Base-by-base conservation (phyloP, 2,113 vertebrate species). In the Megaleporinus macrocephalus region DNA sequence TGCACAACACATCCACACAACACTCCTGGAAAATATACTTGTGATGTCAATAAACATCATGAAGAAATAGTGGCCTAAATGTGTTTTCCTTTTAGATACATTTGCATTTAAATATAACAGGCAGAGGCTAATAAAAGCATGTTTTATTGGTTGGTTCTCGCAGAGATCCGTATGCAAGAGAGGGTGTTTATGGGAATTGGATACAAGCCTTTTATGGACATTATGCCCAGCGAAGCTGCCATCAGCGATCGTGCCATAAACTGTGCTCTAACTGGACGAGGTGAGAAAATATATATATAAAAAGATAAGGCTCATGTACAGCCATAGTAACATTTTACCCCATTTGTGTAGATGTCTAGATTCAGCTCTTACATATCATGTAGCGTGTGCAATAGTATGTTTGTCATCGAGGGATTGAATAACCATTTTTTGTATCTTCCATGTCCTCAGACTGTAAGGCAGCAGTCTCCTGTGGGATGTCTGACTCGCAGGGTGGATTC, bases 131-230 rank as follows among this genome's bases (percentile, higher is more conserved):
- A 14, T 26, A 53, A 53, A 53, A 70, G 14, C 3, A 15, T 26
- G 14, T 69, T 69, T 57, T 15, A 18, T 27, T 44, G 77, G n/a
- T 24, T 81, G 29, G 29, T 86, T 71, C 78, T 59, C 78, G 95
- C 78, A 95, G 95, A 95, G 70, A 87, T 95, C 53, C 94, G 94
- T 0, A 94, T 94, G 92, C 94, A 94, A 86, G 95, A 95, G 81
- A 88, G 95, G 81, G 94, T 93, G 47, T 95, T 95, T 80, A 90
- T 95, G 90, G 95, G 95, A 62, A 93, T 95, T 71, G 95, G 94
- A 73, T 93, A 92, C 84, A 95, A 94, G 76, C 94, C 94, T 36
- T 95, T 93, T 83, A 94, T 92, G 88, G 94, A 95, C 86, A 94
- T 95, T 87, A 82, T 94, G 85, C 95, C 94, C 63, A 95, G 94